Evolutionary conservation across 2,113 vertebrate genomes (phyloP).

Genomic region (Phalacrocorax aristotelis): DNA sequence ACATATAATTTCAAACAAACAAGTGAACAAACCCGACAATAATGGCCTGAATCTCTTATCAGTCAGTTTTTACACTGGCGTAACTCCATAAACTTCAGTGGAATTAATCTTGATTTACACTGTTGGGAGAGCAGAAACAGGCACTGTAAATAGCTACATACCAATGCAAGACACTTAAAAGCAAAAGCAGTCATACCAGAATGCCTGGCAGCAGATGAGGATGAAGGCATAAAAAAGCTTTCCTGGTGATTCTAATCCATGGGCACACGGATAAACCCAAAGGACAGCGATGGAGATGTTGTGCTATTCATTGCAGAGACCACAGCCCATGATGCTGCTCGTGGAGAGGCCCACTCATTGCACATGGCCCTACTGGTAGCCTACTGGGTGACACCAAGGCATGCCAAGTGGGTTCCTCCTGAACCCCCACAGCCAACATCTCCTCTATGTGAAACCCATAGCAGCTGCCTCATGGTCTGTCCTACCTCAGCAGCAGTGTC

Average conservation of each 20-base stretch:
- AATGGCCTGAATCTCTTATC: constrained; percentile 52
- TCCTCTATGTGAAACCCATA: too few relatives aligned
- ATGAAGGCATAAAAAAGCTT: background rate
- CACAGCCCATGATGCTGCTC: fast-evolving
- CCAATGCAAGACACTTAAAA: constrained; percentile 7
- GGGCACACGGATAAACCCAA: background rate
- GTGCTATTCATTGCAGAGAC: background rate
- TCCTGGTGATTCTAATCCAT: background rate
- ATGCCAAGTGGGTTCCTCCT: too few relatives aligned
- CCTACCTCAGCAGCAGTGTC: too few relatives aligned
- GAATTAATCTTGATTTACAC: constrained; percentile 64
- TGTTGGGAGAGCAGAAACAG: constrained; percentile 20
- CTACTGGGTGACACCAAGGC: background rate
- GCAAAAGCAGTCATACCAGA: background rate
- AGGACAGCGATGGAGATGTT: background rate
- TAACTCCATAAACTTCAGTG: constrained; percentile 56
- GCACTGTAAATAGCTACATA: constrained; percentile 14
- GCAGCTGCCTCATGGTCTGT: too few relatives aligned
- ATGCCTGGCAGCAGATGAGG: constrained; percentile 14
- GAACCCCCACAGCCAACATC: too few relatives aligned
- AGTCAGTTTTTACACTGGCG: constrained; percentile 39
- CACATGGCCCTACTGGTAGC: background rate
- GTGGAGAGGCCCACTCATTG: fast-evolving
- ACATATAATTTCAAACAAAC: constrained; percentile 50
- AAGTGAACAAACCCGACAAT: background rate